phyloP scores from a whole-genome alignment of 1,140 invertebrate species.

The Calliphora vicina region DNA sequence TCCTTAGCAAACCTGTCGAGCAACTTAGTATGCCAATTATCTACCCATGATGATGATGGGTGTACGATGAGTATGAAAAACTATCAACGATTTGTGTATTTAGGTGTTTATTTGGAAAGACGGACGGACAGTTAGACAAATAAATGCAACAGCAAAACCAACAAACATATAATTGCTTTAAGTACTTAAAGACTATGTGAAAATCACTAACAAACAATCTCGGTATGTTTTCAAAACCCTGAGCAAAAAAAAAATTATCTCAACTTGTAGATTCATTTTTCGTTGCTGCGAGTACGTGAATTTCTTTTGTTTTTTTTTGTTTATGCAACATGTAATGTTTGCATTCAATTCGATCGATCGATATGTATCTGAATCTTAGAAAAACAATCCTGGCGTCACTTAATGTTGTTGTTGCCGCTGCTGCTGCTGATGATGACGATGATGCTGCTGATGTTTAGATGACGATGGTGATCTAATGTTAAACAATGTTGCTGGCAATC shows the following conservation, averaged over 20 bases:
- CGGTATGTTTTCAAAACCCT: background rate
- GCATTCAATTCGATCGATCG: background rate
- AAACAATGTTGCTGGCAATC: background rate
- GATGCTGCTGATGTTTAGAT: background rate
- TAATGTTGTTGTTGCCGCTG: background rate
- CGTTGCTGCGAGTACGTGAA: too few relatives aligned
- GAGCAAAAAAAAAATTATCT: conserved; percentile 3
- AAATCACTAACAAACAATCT: background rate
- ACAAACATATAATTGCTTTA: conserved; percentile 18
- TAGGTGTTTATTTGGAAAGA: conserved; percentile 8
- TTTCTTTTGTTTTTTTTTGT: background rate
- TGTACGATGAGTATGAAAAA: background rate
- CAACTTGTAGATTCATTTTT: background rate
- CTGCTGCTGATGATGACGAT: background rate
- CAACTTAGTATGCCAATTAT: background rate
- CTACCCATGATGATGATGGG: background rate
- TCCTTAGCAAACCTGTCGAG: background rate
- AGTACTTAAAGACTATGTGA: background rate
- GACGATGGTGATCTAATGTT: conserved; percentile 23
- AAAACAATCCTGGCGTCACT: conserved; percentile 15
- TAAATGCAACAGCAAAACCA: background rate
- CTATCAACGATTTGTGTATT: conserved; percentile 9
- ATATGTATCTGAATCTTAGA: background rate
- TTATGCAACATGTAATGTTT: background rate
- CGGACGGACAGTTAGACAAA: background rate